Evolutionary conservation across 2,113 vertebrate genomes (phyloP).

Genomic region (Nothobranchius kuhntae): DNA sequence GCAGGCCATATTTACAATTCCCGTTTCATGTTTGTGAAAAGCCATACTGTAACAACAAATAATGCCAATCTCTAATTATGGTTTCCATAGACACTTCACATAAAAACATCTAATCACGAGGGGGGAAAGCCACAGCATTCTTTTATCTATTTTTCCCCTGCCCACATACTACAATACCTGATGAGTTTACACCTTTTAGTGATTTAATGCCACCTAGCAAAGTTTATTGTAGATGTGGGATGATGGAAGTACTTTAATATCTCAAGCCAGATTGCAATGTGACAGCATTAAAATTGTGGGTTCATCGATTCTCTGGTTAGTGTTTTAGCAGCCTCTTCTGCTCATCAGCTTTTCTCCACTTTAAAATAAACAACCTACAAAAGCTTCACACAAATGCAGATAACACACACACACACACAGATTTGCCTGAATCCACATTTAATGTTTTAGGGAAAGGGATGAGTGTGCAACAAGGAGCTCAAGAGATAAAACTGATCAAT

Average conservation of each 20-base stretch:
- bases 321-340: constrained; percentile 53
- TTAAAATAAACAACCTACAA: constrained; percentile 25
- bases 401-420: background rate
- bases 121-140: constrained; percentile 10
- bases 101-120: constrained; percentile 10
- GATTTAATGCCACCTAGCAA: constrained; percentile 14
- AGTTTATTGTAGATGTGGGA: constrained; percentile 3
- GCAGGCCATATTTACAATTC: constrained; percentile 8
- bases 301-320: constrained; percentile 47
- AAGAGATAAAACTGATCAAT: constrained; percentile 6
- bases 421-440: background rate
- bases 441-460: background rate
- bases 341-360: constrained; percentile 39
- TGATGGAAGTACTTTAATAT: constrained; percentile 18
- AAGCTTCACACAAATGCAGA: background rate
- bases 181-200: constrained; percentile 1
- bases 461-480: background rate
- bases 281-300: constrained; percentile 55
- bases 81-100: constrained; percentile 54
- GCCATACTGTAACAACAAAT: constrained; percentile 7
- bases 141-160: constrained; percentile 6
- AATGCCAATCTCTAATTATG: constrained; percentile 53
- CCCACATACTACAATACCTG: background rate
- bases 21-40: no score
- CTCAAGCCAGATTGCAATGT: constrained; percentile 25